These are phyloP conservation scores for Lutjanus erythropterus DNA, from an alignment of 2,113 vertebrate genomes.

Conservation along the genomic window DNA sequence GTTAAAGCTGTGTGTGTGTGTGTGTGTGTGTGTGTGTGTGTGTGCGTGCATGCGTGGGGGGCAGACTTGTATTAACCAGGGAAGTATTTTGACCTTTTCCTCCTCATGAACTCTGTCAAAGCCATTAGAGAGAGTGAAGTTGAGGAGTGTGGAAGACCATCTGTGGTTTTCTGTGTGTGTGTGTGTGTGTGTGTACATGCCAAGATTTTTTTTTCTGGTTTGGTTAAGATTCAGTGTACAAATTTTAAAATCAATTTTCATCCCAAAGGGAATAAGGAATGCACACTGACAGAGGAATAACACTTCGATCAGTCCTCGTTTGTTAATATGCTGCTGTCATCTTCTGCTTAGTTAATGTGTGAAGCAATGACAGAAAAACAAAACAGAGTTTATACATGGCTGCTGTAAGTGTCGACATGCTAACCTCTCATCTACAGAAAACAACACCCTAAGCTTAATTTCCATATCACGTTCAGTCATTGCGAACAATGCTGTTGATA, in stretches of 20 bases:
- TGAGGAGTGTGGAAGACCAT: neutral
- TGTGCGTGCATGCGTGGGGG: neutral
- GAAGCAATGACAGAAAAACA: neutral
- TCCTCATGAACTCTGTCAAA: neutral
- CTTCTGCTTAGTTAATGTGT: neutral
- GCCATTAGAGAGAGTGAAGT: neutral
- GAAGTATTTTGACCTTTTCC: constrained; percentile 19
- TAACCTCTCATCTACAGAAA: neutral
- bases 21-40: neutral
- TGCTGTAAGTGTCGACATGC: neutral
- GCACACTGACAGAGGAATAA: neutral
- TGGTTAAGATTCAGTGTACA: neutral
- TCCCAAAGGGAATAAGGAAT: neutral
- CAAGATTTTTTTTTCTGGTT: neutral
- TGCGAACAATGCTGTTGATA: neutral
- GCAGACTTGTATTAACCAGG: neutral
- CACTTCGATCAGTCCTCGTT: neutral
- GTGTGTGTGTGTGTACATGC: neutral
- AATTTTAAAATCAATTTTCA: neutral
- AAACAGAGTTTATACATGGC: neutral
- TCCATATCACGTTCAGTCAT: neutral
- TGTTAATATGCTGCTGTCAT: neutral
- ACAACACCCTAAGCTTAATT: neutral
- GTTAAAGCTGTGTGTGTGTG: neutral
- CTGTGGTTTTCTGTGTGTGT: neutral